These are phyloP conservation scores for Hemithea aestivaria DNA, from an alignment of 2,888 invertebrate genomes.

Conservation along the genomic window DNA sequence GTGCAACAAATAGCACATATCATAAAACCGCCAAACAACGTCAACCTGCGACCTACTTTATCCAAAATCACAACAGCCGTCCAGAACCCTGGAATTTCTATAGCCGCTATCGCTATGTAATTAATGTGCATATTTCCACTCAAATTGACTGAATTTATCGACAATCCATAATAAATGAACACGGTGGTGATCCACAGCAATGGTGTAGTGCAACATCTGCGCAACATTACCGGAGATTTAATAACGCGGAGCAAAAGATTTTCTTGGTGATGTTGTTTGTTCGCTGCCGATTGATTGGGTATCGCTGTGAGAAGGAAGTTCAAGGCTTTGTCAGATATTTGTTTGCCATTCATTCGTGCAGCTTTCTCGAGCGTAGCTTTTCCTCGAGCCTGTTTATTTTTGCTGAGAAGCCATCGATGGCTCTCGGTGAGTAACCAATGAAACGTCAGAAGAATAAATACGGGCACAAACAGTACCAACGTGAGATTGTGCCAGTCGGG, in stretches of 20 bases:
- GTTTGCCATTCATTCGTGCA: conserved; percentile 79
- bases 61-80: conserved; percentile 81
- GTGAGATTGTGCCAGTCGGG: conserved; percentile 84
- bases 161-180: conserved; percentile 88
- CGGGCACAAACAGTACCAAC: conserved; percentile 83
- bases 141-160: conserved; percentile 86
- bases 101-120: conserved; percentile 81
- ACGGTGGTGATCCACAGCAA: conserved; percentile 88
- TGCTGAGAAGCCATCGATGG: conserved; percentile 86
- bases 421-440: conserved; percentile 85
- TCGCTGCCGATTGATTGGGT: conserved; percentile 37
- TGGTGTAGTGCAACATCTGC: conserved; percentile 83
- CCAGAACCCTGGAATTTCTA: conserved; percentile 86
- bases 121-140: conserved; percentile 87
- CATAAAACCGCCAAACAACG: conserved; percentile 56
- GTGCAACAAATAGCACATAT: conserved; percentile 74
- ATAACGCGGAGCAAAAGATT: conserved; percentile 63
- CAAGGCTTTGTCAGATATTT: conserved; percentile 68
- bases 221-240: conserved; percentile 73
- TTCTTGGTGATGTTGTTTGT: conserved; percentile 29
- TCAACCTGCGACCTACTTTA: conserved; percentile 74
- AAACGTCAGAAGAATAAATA: conserved; percentile 81
- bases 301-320: conserved; percentile 52
- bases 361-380: conserved; percentile 79
- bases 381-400: conserved; percentile 81